These are phyloP conservation scores for Heliconius ismenius DNA, from an alignment of 2,888 invertebrate species.

Conservation along the genomic window DNA sequence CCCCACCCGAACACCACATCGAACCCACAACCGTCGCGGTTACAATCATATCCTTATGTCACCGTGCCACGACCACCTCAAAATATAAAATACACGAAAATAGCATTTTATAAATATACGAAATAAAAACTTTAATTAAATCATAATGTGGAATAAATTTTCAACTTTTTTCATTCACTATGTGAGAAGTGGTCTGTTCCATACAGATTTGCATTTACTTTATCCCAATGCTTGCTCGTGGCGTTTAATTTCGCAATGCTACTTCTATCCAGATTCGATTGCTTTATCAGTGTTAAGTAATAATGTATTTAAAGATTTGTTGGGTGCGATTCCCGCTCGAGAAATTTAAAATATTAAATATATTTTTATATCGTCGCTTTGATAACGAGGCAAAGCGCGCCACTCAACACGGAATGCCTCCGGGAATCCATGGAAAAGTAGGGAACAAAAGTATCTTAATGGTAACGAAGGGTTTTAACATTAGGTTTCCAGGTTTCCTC, in stretches of 20 bases:
- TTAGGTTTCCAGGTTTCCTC: neutral
- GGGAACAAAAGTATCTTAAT: neutral
- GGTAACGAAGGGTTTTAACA: neutral
- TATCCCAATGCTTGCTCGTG: conserved; percentile 14
- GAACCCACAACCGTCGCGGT: neutral
- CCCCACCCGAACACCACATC: too few species aligned
- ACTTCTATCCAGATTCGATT: neutral
- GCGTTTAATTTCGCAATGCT: conserved; percentile 17
- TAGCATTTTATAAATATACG: neutral
- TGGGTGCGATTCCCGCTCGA: too few species aligned
- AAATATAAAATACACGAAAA: neutral
- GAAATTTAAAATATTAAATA: too few species aligned
- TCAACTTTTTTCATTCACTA: conserved; percentile 37
- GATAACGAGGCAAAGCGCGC: too few species aligned
- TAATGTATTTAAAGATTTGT: neutral
- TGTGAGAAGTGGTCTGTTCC: conserved; percentile 28
- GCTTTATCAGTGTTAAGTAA: neutral
- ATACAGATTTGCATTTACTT: conserved; percentile 38
- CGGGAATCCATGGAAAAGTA: neutral
- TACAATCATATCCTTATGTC: neutral
- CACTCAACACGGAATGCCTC: neutral
- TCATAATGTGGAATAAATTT: conserved; percentile 37
- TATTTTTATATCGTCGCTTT: too few species aligned
- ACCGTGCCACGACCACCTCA: neutral
- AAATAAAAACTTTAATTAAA: conserved; percentile 44